These are phyloP conservation scores for Amphiura filiformis DNA, from an alignment of 35 echinoderm and acorn worm genomes.

Conservation along the genomic window DNA sequence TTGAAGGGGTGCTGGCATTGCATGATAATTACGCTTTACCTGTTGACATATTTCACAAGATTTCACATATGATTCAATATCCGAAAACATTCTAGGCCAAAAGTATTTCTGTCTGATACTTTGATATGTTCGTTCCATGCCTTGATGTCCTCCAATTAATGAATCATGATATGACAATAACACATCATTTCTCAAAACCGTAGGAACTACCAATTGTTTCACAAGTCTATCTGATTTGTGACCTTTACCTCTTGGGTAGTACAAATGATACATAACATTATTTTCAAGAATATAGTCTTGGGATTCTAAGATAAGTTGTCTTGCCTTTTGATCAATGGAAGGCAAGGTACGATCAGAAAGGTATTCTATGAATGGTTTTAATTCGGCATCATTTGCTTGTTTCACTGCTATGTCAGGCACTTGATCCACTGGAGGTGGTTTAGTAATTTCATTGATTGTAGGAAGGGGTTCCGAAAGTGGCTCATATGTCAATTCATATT, in stretches of 20 bases:
- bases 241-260: not conserved
- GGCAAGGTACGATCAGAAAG: not conserved
- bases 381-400: not conserved
- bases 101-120: constrained; percentile 45
- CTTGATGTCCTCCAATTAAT: constrained; percentile 37
- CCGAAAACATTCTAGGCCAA: constrained; percentile 48
- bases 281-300: not conserved
- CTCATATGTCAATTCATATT: not conserved
- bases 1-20: constrained; percentile 23
- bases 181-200: constrained; percentile 29
- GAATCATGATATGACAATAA: constrained; percentile 49
- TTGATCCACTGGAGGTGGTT: not conserved
- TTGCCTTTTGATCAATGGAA: not conserved
- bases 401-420: not conserved
- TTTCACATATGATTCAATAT: constrained; percentile 23
- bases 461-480: not conserved
- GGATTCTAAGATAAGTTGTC: not conserved
- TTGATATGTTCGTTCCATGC: constrained; percentile 53
- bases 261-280: not conserved
- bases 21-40: constrained; percentile 46
- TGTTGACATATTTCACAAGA: constrained; percentile 42
- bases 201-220: constrained; percentile 19
- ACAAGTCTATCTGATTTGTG: not conserved
- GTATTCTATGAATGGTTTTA: not conserved
- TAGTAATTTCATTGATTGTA: not conserved